Evolutionary conservation across 1,140 invertebrate genomes (phyloP), one percentile per base, ranked within the genome.

Genomic region (Drosophila watanabei): DNA sequence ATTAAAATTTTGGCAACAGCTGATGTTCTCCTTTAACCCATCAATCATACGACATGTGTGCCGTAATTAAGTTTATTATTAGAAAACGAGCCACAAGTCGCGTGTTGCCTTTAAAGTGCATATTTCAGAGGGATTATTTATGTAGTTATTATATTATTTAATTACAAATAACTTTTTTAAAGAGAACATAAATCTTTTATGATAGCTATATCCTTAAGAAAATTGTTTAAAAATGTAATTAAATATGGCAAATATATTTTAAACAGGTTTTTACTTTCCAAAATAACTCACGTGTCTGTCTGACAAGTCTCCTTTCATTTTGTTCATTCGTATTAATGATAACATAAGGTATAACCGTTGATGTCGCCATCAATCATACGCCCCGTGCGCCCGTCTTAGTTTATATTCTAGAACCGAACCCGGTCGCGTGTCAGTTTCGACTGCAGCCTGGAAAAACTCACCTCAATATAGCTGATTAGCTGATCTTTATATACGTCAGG

Each of bases 21-120:
- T 79, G 54, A 48, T 46, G 51, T 28, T 32, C 9, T 9, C 18
- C 33, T 48, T 41, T 28, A 14, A 43, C 10, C 18, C 77, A 81
- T 81, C 69, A 82, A 85, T 86, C 82, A 85, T 79, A 81, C 60
- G 78, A 33, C 66, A 58, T 54, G 78, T 85, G 64, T 62, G 43
- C 32, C 32, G 48, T 54, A 76, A 76, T 58, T 60, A 52, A 28
- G 35, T 59, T 62, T 66, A 24, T 54, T 49, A 32, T 20, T 10
- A 11, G 8, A 46, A 64, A 49, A 33, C 46, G 11, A 60, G 66
- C 37, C 32, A 43, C 46, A 51, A 41, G 65, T 76, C 60, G 72
- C 45, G 60, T 65, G 60, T 61, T 20, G n/a, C 16, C n/a, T n/a
- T 20, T 14, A 49, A 39, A 33, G 10, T n/a, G 14, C 4, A 49